Base-by-base conservation (phyloP, 2,113 vertebrate species). In the Menidia beryllina region DNA sequence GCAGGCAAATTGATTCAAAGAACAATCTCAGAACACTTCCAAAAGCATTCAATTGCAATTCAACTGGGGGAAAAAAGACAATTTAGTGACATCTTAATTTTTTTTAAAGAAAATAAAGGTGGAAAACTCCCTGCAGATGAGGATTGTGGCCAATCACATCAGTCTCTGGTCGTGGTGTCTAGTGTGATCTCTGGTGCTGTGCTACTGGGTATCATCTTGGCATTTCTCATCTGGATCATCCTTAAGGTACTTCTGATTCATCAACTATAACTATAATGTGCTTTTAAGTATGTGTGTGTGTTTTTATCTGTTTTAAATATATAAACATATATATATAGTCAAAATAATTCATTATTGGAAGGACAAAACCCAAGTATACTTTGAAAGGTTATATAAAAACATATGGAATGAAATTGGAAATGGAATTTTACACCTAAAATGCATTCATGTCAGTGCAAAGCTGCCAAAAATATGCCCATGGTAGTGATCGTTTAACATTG, bases 181-280 rank as follows among this genome's bases (percentile, higher is more conserved):
- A n/a, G 73, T 7, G 48, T 27, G 56, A 61, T 72, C 62, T 25
- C 39, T 7, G 52, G 17, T 9, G 36, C 15, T 0, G 36, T 83
- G 38, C 77, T 90, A 57, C 0, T 82, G 3, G 0, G 7, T 7
- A 2, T 84, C 69, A 5, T 83, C 21, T 0, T 82, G 1, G 5
- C 1, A n/a, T 7, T 66, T 36, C 0, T 81, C 51, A 3, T 62
- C 7, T 68, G 71, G 51, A 7, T 69, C 53, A 10, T 69, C 14
- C 1, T 14, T 41, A 91, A 87, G 90, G 90, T 91, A 66, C 5
- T 1, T 14, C 12, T 14, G 0, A 6, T 45, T 7, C 19, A 19
- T n/a, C n/a, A n/a, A n/a, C 30, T 13, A 5, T 23, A 9, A 54
- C 7, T 12, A 25, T 8, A 0, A 1, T 14, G 17, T 21, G 7